Evolutionary conservation across 2,888 invertebrate species (phyloP), one percentile per base, ranked within the genome.

Genomic region (Epistrophe eligans): DNA sequence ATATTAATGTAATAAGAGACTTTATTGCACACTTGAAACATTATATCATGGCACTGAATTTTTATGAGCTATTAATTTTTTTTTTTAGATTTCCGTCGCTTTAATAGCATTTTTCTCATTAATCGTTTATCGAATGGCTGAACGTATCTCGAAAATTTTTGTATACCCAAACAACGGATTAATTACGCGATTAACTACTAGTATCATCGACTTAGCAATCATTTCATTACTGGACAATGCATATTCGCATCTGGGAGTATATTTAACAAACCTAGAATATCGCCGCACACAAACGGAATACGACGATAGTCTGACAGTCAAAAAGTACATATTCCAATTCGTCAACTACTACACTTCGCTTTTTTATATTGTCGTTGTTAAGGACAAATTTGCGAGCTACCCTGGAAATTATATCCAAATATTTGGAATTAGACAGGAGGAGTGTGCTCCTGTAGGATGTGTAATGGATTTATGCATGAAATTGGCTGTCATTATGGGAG

Each of bases 281-380:
- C 95, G 95, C 90, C 94, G 97, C 88, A 97, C 97, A 0, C 97
- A 97, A 93, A 96, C 96, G 6, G 97, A 97, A 92, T 97, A 96
- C 91, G 97, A 98, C 89, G 97, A 97, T 90, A 97, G 97, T 91
- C 94, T 97, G 73, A 97, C 97, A 4, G 93, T 98, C 89, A 98
- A 98, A 93, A 96, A 97, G 91, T 98, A 97, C 92, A 93, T 97
- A 89, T 96, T 98, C 89, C 97, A 98, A 93, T 98, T 98, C 92
- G 96, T 98, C 89, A 98, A 98, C 93, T 97, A 96, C 92, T 98
- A 98, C 92, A 96, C 97, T 3, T 97, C 97, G 28, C 95, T 98
- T 87, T 97, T 98, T 93, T 98, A 98, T 91, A 97, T 98, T 84
- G 96, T 96, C 15, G 96, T 96, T 90, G 92, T 96, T 76, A 96